Evolutionary conservation across 2,113 vertebrate genomes (phyloP), one percentile per base, ranked within the genome.

Genomic region (Rhinolophus sinicus): DNA sequence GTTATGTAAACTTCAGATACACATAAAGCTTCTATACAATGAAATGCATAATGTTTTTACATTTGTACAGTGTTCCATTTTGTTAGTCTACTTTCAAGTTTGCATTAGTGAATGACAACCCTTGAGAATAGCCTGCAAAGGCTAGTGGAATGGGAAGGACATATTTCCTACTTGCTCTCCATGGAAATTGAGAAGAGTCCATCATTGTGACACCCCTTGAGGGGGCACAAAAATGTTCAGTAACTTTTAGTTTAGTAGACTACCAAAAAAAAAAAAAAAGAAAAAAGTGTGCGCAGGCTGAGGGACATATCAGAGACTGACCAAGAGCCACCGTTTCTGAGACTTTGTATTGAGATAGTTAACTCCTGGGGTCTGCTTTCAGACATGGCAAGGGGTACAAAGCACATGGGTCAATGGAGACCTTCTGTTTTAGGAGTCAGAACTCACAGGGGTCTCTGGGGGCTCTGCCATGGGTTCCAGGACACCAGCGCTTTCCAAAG

Each of bases 1-100:
- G 22, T 58, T 40, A 52, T 30, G 21, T 54, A 65, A 52, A 89
- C 28, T 64, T 97, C 28, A 85, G 44, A 35, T 54, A n/a, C 8
- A 86, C 9, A 75, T 24, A 75, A 88, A 95, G 62, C 2, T 33
- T 86, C 24, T 62, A 24, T 77, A 65, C 13, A 90, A 73, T 88
- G 9, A 94, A 70, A 38, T 21, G 11, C 3, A 11, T 70, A 19
- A 76, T 18, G n/a, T 72, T 92, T 87, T 83, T 16, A 85, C 64
- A n/a, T 44, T 35, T 64, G 35, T 75, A 58, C 58, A 80, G 11
- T 13, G 5, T 35, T 62, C 11, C 35, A 16, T 69, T 73, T 72
- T 69, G 56, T 47, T 58, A 92, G 60, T 65, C 28, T n/a, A 6
- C n/a, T 85, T 80, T 72, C 35, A n/a, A 60, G 33, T 54, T 64